Evolutionary conservation across 2,797 vertebrate genomes (phyloP).

Genomic region (Threskiornis aethiopicus): DNA sequence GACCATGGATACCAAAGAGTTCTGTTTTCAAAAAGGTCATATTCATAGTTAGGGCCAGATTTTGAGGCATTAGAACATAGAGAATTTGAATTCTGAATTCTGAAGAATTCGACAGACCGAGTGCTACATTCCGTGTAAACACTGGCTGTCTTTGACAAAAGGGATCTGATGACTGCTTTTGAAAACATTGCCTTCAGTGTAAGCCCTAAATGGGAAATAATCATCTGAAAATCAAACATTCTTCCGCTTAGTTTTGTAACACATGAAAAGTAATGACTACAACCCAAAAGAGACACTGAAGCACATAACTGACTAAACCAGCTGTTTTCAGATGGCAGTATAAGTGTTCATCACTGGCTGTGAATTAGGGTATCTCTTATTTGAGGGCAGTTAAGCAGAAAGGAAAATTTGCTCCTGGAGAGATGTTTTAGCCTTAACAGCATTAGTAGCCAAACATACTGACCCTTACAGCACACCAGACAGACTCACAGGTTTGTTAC

Average conservation of each 20-base stretch:
- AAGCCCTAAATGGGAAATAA: not conserved
- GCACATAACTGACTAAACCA: accelerated
- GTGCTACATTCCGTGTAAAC: not conserved
- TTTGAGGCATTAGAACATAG: not conserved
- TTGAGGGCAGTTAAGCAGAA: not conserved
- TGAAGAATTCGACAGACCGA: not conserved
- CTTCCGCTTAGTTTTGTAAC: not conserved
- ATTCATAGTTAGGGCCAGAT: not conserved
- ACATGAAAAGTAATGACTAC: not conserved
- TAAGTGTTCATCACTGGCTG: not conserved
- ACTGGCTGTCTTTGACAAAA: not conserved
- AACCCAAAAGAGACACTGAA: not conserved
- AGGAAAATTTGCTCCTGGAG: not conserved
- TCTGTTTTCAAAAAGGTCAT: not conserved
- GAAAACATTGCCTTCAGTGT: not conserved
- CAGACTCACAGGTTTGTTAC: conserved; percentile 42
- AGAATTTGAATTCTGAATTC: not conserved
- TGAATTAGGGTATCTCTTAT: not conserved
- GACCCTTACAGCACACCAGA: not conserved
- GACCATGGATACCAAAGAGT: not conserved
- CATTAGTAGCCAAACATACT: accelerated
- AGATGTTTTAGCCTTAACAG: not conserved
- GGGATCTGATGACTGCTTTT: not conserved
- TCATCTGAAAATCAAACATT: not conserved
- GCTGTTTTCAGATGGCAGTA: not conserved